Conservation (phyloP, 2,797 vertebrate species). For the Uromys caudimaculatus region DNA sequence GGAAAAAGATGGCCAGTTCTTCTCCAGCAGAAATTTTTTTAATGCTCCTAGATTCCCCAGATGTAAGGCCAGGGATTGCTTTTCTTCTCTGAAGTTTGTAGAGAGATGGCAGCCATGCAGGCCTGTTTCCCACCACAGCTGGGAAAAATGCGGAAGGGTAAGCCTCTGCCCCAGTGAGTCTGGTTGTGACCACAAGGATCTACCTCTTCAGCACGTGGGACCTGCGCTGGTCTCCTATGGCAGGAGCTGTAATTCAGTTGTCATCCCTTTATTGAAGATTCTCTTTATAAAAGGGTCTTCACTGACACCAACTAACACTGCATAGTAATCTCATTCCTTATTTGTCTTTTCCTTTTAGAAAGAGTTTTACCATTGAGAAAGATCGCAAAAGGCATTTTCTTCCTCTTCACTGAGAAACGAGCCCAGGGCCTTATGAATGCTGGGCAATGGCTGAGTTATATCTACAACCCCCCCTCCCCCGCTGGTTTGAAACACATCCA, state of each 20-base stretch:
- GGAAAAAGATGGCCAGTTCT: background rate
- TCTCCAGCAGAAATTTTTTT: conserved; percentile 42
- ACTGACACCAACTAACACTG: background rate
- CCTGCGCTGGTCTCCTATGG: background rate
- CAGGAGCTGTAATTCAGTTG: background rate
- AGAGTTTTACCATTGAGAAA: background rate
- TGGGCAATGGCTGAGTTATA: background rate
- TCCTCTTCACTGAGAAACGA: background rate
- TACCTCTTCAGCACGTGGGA: background rate
- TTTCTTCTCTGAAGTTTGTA: background rate
- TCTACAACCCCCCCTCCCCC: background rate
- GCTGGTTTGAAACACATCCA: background rate
- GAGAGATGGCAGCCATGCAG: background rate
- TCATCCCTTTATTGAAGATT: background rate
- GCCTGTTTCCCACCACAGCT: background rate
- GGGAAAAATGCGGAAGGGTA: background rate
- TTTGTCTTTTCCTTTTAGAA: background rate
- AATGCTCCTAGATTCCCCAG: background rate
- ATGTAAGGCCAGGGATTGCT: background rate
- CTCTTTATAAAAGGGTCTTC: background rate
- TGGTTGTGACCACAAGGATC: background rate
- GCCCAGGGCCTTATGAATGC: background rate
- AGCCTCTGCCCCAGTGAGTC: background rate
- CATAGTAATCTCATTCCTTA: background rate
- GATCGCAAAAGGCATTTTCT: background rate